Conservation (phyloP, 2,113 vertebrate species). For the Chinchilla lanigera region DNA sequence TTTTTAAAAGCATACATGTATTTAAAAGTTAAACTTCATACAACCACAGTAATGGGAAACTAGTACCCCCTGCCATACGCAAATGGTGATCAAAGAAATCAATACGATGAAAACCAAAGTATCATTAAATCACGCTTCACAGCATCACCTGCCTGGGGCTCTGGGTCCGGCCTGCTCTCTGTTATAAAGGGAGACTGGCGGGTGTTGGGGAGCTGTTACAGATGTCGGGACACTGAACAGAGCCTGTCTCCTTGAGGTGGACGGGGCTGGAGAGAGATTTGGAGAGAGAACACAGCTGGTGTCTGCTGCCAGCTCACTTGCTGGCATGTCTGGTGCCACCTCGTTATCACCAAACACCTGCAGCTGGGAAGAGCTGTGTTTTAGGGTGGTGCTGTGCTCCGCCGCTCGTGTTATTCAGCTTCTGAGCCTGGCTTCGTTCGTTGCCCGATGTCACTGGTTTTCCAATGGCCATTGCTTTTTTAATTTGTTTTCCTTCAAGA, state of each 20-base stretch:
- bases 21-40: neutral
- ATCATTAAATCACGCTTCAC: no score
- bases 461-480: neutral
- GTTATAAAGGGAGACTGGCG: neutral
- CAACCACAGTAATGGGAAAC: neutral
- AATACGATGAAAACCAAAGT: neutral
- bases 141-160: neutral
- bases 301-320: rapidly evolving
- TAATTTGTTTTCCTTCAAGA: neutral
- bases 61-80: neutral
- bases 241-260: neutral
- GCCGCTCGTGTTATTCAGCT: neutral
- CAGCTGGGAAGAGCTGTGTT: neutral
- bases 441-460: neutral
- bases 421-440: neutral
- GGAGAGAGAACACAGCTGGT: neutral
- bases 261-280: neutral
- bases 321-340: neutral
- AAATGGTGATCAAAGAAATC: neutral
- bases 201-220: neutral
- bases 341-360: no score
- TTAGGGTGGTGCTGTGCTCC: neutral
- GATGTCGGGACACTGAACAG: neutral
- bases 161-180: neutral
- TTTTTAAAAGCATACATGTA: neutral